Base-by-base conservation (phyloP, 1,140 invertebrate species). In the Papilio helenus region DNA sequence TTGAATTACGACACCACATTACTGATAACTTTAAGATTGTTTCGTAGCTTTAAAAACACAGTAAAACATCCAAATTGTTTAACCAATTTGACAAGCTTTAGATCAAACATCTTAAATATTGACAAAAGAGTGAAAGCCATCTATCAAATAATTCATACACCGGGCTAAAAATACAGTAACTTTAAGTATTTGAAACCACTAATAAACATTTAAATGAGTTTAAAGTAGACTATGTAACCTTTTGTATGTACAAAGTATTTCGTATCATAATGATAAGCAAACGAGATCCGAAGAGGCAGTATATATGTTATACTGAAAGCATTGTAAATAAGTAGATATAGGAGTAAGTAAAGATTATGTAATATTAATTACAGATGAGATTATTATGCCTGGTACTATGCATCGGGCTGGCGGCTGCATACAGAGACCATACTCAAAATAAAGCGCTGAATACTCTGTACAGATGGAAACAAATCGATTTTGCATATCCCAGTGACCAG, bases 391-490 rank as follows among this genome's bases (percentile, higher is more conserved):
- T 77, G 49, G 34, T 74, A 23, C 12, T 74, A 18, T 49, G 20
- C 10, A 74, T 74, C 44, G 72, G 39, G 20, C n/a, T 74, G n/a
- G 12, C 44, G 39, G 42, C 72, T 20, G 72, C 72, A 16, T 80
- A 77, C 44, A 68, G 42, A 74, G 20, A 74, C 4, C 14, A 55
- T 44, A 72, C 51, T 26, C 74, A 72, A 12, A 78, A 79, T 72
- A 68, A 86, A 86, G 46, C 72, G 80, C 26, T 83, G 84, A 87
- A 86, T 46, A 94, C 92, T 72, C 79, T 95, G 61, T 95, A 92
- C 68, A 83, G 93, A 83, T 95, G 94, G 93, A 95, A 94, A 79
- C 89, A 94, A 83, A 93, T 95, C 10, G 94, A 94, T 68, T 94
- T 90, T 72, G 89, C 83, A 46, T 95, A 88, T 82, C 89, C 89